Conservation (phyloP, 2,888 invertebrate genomes). For the Branchellion lobata region DNA sequence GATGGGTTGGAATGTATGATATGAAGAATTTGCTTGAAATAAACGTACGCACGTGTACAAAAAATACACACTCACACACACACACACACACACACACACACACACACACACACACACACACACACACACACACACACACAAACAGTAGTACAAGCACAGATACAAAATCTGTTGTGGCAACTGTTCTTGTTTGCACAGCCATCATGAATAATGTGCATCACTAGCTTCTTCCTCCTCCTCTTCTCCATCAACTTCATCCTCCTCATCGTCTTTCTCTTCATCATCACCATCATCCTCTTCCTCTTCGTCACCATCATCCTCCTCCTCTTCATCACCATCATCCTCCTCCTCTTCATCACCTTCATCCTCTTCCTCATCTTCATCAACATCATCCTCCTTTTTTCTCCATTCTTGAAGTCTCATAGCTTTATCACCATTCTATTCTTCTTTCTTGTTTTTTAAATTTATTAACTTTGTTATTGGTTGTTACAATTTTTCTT, state of each 20-base stretch:
- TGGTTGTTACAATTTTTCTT: not conserved
- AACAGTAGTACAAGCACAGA: not conserved
- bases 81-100: no score
- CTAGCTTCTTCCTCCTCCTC: not conserved
- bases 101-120: not conserved
- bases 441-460: not conserved
- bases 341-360: not conserved
- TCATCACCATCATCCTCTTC: slow-evolving; percentile 4
- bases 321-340: slow-evolving; percentile 11
- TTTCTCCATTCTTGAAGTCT: not conserved
- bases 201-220: not conserved
- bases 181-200: slow-evolving; percentile 20
- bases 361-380: slow-evolving; percentile 8
- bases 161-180: slow-evolving; percentile 10
- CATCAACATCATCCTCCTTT: slow-evolving; percentile 5
- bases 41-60: no score
- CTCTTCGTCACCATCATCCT: not conserved
- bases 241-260: not conserved
- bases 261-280: not conserved
- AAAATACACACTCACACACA: no score
- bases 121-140: slow-evolving; percentile 3
- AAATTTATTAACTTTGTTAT: not conserved
- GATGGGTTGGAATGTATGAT: no score
- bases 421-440: not conserved
- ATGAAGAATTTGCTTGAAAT: no score